Conservation (phyloP, 2,888 invertebrate genomes). For the Lasioglossum calceatum region DNA sequence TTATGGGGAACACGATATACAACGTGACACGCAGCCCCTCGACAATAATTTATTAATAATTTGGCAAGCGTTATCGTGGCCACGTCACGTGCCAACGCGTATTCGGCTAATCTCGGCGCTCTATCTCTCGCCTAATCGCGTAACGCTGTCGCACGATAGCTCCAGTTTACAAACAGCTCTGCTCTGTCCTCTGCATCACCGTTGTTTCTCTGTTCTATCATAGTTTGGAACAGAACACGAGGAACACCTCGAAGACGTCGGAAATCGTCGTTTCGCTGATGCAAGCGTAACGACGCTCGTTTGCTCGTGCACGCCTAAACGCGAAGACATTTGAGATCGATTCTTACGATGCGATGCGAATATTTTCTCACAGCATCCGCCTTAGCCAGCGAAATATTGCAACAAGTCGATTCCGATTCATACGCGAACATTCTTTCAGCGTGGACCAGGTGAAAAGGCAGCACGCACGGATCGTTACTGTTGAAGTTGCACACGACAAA, state of each 20-base stretch:
- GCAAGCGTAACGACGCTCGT: slow-evolving; percentile 72
- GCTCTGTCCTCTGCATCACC: neutral
- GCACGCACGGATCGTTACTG: slow-evolving; percentile 28
- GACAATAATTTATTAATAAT: neutral
- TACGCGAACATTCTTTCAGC: neutral
- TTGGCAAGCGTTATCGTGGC: neutral
- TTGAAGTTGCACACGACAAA: slow-evolving; percentile 19
- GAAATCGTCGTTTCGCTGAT: slow-evolving; percentile 57
- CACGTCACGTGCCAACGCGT: slow-evolving; percentile 12
- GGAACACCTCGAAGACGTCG: neutral
- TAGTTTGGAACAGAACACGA: neutral
- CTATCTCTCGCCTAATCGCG: neutral
- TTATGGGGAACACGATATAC: neutral
- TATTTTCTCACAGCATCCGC: neutral
- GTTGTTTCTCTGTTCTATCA: neutral
- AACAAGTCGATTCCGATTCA: neutral
- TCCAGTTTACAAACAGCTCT: neutral
- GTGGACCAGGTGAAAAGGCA: neutral
- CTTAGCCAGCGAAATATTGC: neutral
- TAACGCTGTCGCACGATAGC: neutral
- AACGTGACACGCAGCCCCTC: neutral
- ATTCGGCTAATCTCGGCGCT: slow-evolving; percentile 1
- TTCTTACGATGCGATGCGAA: slow-evolving; percentile 29
- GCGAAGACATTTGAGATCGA: slow-evolving; percentile 32
- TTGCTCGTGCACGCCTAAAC: slow-evolving; percentile 46